Conservation (phyloP, 2,888 invertebrate genomes). For the Lymantria dispar region DNA sequence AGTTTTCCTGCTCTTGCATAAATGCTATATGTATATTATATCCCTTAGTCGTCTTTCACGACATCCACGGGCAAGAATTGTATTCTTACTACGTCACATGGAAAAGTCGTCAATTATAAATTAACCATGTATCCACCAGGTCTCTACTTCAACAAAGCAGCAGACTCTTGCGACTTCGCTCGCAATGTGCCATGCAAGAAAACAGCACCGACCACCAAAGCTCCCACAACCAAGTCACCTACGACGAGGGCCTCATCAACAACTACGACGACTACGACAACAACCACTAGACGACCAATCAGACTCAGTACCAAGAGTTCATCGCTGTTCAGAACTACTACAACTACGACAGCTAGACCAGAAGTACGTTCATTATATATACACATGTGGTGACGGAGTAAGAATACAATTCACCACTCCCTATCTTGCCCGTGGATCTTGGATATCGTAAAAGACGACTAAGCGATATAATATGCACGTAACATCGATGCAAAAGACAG, state of each 20-base stretch:
- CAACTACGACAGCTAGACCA: slow-evolving; percentile 65
- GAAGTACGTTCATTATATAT: slow-evolving; percentile 53
- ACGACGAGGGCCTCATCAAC: slow-evolving; percentile 66
- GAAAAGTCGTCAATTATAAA: no score
- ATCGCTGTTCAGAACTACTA: slow-evolving; percentile 63
- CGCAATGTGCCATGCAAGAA: slow-evolving; percentile 93
- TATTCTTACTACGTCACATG: no score
- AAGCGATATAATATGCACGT: no score
- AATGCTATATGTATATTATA: no score
- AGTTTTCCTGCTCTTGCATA: no score
- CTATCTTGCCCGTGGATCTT: no score
- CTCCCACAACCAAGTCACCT: slow-evolving; percentile 57
- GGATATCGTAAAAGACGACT: no score
- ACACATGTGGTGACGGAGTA: no score
- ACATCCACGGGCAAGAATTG: no score
- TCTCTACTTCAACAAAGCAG: slow-evolving; percentile 93
- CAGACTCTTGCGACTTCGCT: slow-evolving; percentile 95
- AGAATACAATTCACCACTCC: no score
- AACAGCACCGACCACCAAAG: slow-evolving; percentile 78
- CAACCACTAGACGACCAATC: slow-evolving; percentile 65
- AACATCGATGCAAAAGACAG: no score
- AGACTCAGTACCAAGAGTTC: slow-evolving; percentile 70
- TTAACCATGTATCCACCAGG: slow-evolving; percentile 73
- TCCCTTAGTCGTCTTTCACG: no score
- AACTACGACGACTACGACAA: slow-evolving; percentile 57